Base-by-base conservation (phyloP, 2,797 vertebrate species). In the Falco cherrug region DNA sequence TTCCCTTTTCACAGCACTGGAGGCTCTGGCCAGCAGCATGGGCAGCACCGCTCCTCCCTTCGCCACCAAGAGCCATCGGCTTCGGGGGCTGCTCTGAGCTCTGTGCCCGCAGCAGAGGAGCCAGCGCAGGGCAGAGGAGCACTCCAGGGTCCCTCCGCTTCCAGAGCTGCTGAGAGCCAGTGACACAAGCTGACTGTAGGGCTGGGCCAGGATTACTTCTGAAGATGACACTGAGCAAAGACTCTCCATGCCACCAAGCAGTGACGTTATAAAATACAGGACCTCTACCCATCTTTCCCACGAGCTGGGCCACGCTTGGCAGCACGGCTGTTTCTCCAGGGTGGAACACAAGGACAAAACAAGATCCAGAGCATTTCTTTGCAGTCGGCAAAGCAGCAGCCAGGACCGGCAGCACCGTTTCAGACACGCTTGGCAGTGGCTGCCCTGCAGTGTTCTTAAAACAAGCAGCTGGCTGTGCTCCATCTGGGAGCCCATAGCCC, bases 81-180 rank as follows among this genome's bases (percentile, higher is more conserved):
- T 13, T 10, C 0, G 0, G 13, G 6, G 16, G 2, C 4, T 6
- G 41, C 35, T 16, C 5, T 4, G 39, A 70, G 48, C 53, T n/a
- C 79, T 37, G 60, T 12, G 41, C 45, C 11, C 4, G 60, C 13
- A 75, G 41, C 53, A 20, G 45, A 6, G 8, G 53, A 82, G 59
- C 25, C 14, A 28, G 7, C 25, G 1, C 20, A 2, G 33, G 22
- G 51, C 69, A 20, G 60, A 53, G 43, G 35, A 50, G 8, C 0
- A 7, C 31, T 37, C 28, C 82, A 22, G 17, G n/a, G 13, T 48
- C 16, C 35, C 67, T 63, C 19, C 0, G 2, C 39, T 35, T 54
- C 48, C 78, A 57, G 74, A 33, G 48, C 90, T 60, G 39, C 45
- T 17, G 31, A 51, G n/a, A 41, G 54, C 25, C 16, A 14, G 4